Evolutionary conservation across 1,140 invertebrate species (phyloP), one percentile per base, ranked within the genome.

Genomic region (Leptinotarsa undecemlineata): DNA sequence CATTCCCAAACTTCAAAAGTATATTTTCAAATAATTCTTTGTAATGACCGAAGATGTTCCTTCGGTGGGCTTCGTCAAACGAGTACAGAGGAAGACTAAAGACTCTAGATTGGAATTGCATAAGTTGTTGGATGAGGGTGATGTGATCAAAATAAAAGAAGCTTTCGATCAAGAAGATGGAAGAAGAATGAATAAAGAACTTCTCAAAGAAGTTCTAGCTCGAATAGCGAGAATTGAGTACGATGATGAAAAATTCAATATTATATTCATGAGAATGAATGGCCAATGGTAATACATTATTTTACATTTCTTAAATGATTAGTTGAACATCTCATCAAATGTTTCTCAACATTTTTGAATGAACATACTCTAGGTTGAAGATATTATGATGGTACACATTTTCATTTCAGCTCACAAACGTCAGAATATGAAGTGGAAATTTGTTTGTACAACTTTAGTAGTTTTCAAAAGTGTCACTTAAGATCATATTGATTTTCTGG

Each of bases 201-300:
- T 81, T 63, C 68, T 83, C 8, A 73, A 78, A 71, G 77, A 80
- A 61, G 73, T 80, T 4, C 72, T 84, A 21, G 20, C 62, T 15
- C 74, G 76, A 17, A 68, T 79, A 14, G 80, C 76, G 0, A 77
- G 71, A 72, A 74, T 84, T 23, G 69, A 75, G 21, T 83, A 80
- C 62, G 74, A 79, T 3, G 71, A 79, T 4, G 77, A 81, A 0
- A 75, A 77, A 17, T 83, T 80, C 75, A 72, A 80, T n/a, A 62
- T 78, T 20, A 73, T 81, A 20, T 84, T 82, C 72, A 61, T 71
- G n/a, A 76, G 75, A 71, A 84, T 84, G 42, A 83, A 84, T 67
- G 75, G 75, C 3, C 66, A 70, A 42, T 75, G 80, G 81, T 82
- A 71, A 71, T 15, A 48, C 0, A 20, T 20, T 42, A 33, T 42